A percentile compares a stretch with the other conserved stretches of the same genome.
phyloP scores from a whole-genome alignment of 2,797 vertebrate genomes.

The Strix occidentalis region DNA sequence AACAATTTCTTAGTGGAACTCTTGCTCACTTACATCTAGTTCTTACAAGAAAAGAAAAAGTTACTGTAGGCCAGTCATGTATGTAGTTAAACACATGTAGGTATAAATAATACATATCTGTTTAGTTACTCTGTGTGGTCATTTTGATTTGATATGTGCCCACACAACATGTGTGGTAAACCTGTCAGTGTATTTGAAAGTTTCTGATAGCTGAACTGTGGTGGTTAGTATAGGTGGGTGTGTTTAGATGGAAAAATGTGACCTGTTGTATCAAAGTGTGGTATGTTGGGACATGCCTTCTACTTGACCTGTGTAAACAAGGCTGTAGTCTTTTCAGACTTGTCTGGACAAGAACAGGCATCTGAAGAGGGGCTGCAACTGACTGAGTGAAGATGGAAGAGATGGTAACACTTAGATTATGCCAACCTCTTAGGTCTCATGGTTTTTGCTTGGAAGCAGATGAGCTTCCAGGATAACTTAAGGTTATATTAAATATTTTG shows the following conservation, averaged over 20 bases:
- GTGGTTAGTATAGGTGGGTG: background rate
- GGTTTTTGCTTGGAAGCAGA: background rate
- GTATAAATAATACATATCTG: background rate
- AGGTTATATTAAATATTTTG: background rate
- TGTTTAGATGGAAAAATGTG: conserved; percentile 22
- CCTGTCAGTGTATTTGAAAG: background rate
- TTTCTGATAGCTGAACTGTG: background rate
- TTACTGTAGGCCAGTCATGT: background rate
- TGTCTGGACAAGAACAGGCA: background rate
- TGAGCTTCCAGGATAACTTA: background rate
- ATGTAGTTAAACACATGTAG: background rate
- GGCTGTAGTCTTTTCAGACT: background rate
- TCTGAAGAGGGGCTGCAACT: background rate
- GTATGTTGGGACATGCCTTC: background rate
- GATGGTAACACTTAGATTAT: background rate
- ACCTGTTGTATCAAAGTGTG: background rate
- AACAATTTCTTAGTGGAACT: background rate
- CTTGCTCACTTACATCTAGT: background rate
- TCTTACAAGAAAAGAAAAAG: background rate
- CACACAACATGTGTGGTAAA: background rate
- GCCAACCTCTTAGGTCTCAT: fast-evolving
- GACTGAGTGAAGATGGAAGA: background rate
- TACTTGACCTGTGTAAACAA: background rate
- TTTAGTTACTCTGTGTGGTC: background rate
- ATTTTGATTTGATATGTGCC: background rate